phyloP scores from a whole-genome alignment of 2,113 vertebrate genomes.

The Herpailurus yagouaroundi region DNA sequence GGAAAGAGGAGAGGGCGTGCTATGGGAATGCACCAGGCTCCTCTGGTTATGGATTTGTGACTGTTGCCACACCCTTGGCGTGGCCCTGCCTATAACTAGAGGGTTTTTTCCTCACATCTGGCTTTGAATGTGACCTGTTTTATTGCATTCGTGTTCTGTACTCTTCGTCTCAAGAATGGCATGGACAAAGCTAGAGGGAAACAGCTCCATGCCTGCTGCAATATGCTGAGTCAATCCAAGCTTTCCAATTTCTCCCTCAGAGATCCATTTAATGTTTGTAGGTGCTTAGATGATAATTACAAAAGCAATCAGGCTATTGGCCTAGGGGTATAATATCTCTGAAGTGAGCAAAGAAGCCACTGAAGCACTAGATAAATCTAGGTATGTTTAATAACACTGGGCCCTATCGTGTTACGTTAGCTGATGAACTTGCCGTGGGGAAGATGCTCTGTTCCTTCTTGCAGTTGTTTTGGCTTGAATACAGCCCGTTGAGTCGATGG shows the following conservation, averaged over 20 bases:
- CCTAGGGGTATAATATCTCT: slow-evolving; percentile 36
- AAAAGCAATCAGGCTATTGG: slow-evolving; percentile 53
- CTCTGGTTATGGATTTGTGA: slow-evolving; percentile 24
- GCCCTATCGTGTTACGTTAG: slow-evolving; percentile 10
- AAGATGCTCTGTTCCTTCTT: slow-evolving; percentile 46
- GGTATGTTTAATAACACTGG: slow-evolving; percentile 45
- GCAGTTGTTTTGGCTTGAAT: slow-evolving; percentile 50
- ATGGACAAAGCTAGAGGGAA: slow-evolving; percentile 50
- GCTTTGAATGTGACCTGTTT: slow-evolving; percentile 11
- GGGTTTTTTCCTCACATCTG: not conserved
- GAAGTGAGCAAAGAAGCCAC: slow-evolving; percentile 49
- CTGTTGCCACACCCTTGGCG: not conserved
- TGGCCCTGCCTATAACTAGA: not conserved
- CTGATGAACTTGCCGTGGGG: slow-evolving; percentile 26
- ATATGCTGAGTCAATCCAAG: slow-evolving; percentile 55
- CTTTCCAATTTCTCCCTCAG: slow-evolving; percentile 49
- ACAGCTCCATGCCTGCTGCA: slow-evolving; percentile 16
- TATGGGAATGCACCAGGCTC: not conserved
- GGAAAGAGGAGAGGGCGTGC: not conserved
- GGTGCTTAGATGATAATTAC: slow-evolving; percentile 63
- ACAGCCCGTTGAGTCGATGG: not conserved
- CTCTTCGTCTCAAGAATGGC: slow-evolving; percentile 34
- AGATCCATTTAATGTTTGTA: slow-evolving; percentile 66
- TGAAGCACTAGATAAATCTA: slow-evolving; percentile 54
- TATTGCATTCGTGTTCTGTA: not conserved